Conservation (phyloP, 2,113 vertebrate genomes). For the Papio anubis region DNA sequence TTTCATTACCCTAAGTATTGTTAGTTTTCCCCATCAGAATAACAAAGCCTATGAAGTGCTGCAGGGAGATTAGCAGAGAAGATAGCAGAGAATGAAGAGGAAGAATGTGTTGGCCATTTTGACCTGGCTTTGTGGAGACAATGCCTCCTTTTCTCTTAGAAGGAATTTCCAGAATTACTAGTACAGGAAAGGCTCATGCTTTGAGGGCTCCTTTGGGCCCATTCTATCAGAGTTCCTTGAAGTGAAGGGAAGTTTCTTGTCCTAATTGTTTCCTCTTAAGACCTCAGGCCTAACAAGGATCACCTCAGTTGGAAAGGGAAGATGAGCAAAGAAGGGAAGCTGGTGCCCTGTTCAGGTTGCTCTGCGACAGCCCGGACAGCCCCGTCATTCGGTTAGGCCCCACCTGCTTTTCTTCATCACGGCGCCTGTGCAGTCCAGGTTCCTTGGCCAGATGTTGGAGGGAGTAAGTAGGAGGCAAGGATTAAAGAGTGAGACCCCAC, state of each 20-base stretch:
- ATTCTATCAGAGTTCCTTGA: neutral
- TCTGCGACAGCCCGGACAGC: accelerated
- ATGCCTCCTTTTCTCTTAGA: neutral
- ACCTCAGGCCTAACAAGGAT: neutral
- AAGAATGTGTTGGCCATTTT: neutral
- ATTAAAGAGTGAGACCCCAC: neutral
- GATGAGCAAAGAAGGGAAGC: too few species aligned
- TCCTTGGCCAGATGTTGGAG: neutral
- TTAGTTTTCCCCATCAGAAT: neutral
- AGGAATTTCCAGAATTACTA: neutral
- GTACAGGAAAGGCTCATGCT: neutral
- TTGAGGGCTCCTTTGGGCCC: neutral
- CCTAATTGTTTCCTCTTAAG: neutral
- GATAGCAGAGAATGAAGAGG: neutral
- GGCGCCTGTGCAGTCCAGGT: too few species aligned
- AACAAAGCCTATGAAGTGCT: neutral
- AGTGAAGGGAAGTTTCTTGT: neutral
- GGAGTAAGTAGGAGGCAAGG: neutral
- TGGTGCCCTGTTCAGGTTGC: accelerated
- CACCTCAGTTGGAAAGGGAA: neutral
- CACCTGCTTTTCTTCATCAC: neutral
- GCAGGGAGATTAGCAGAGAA: neutral
- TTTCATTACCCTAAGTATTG: neutral
- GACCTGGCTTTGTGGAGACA: neutral
- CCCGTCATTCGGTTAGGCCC: accelerated